These are phyloP conservation scores for Hypsibius dujardini DNA, from an alignment of 1,140 invertebrate genomes.

Conservation along the genomic window DNA sequence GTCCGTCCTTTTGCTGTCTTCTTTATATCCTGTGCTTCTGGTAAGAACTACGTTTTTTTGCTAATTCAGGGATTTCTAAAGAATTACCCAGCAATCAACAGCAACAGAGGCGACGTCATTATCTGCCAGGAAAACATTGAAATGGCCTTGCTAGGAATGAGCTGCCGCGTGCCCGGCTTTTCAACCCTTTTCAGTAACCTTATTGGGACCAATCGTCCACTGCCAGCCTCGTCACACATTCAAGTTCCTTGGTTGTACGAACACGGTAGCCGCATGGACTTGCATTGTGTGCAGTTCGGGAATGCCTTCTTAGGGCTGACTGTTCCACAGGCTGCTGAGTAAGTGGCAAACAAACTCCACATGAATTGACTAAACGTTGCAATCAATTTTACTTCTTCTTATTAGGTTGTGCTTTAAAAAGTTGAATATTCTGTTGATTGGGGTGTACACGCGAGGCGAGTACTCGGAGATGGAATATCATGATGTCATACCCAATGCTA, in stretches of 20 bases:
- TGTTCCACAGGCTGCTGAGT: neutral
- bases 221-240: neutral
- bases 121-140: neutral
- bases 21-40: neutral
- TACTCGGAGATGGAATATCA: no score
- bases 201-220: neutral
- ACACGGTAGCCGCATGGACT: neutral
- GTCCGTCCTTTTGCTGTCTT: no score
- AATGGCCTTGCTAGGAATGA: neutral
- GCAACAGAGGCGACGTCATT: neutral
- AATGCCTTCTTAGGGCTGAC: neutral
- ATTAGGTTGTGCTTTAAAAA: no score
- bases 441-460: no score
- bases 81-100: neutral
- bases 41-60: neutral
- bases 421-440: no score
- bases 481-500: no score
- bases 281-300: neutral
- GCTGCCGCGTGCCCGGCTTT: slow-evolving; percentile 7
- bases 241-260: neutral
- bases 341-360: neutral
- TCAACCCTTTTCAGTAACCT: neutral
- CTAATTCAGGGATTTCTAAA: neutral
- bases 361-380: no score
- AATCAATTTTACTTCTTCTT: no score